Conservation (phyloP, 2,888 invertebrate genomes). For the Ectobius pallidus region DNA sequence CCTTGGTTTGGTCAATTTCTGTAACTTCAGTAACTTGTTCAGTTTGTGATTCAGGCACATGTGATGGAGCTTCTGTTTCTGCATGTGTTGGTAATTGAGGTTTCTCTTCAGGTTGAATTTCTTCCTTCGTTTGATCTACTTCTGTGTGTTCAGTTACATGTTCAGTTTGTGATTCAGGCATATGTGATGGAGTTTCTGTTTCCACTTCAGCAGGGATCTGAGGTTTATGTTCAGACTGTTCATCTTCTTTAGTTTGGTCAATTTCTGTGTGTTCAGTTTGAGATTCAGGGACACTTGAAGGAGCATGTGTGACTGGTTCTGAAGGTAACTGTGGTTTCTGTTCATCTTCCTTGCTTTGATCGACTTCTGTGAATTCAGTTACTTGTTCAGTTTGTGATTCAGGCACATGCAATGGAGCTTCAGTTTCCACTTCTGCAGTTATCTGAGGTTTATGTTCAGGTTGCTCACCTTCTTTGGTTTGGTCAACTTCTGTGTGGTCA, state of each 20-base stretch:
- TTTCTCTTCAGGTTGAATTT: slow-evolving; percentile 30
- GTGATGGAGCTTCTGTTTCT: slow-evolving; percentile 18
- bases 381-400: neutral
- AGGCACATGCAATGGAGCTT: too few relatives aligned
- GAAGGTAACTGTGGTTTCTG: too few relatives aligned
- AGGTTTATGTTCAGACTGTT: neutral
- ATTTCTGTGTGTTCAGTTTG: slow-evolving; percentile 3
- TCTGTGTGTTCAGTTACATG: neutral
- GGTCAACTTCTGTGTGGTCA: too few relatives aligned
- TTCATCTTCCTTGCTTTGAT: too few relatives aligned
- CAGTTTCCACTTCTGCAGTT: too few relatives aligned
- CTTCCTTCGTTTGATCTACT: slow-evolving; percentile 11
- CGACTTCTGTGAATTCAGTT: too few relatives aligned
- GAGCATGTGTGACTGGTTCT: neutral
- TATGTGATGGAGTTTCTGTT: slow-evolving; percentile 20
- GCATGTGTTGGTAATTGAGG: slow-evolving; percentile 30
- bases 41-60: neutral
- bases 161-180: neutral
- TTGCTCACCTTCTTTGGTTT: too few relatives aligned
- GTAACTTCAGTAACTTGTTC: neutral
- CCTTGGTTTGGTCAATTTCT: slow-evolving; percentile 21
- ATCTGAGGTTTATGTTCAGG: too few relatives aligned
- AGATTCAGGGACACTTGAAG: slow-evolving; percentile 33
- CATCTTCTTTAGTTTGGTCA: too few relatives aligned
- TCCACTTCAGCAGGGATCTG: slow-evolving; percentile 35